phyloP scores from a whole-genome alignment of 2,888 invertebrate species.

The Melolontha melolontha region DNA sequence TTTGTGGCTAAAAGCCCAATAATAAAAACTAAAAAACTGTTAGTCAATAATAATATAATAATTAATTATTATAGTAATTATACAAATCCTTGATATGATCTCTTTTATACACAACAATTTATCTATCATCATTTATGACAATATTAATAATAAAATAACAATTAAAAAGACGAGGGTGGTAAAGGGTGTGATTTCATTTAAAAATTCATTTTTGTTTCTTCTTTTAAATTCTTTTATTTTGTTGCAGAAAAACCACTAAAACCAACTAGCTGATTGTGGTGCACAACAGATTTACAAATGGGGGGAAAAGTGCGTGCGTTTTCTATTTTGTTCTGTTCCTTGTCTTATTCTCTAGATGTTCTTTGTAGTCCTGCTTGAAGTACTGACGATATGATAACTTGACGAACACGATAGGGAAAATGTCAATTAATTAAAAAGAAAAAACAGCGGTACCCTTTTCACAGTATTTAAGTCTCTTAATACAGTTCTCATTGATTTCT shows the following conservation, averaged over 20 bases:
- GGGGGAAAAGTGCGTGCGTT: conserved; percentile 54
- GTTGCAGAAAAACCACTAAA: conserved; percentile 43
- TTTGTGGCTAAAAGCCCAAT: conserved; percentile 58
- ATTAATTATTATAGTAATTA: conserved; percentile 56
- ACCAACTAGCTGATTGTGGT: conserved; percentile 45
- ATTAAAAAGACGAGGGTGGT: conserved; percentile 47
- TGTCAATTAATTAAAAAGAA: no score
- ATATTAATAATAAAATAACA: conserved; percentile 61
- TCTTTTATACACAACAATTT: conserved; percentile 64
- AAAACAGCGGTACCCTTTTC: neutral
- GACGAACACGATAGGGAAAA: no score
- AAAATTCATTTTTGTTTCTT: neutral
- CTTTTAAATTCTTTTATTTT: neutral
- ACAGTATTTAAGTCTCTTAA: neutral
- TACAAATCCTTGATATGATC: conserved; percentile 65
- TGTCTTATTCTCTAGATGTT: conserved; percentile 12
- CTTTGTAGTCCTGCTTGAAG: conserved; percentile 6
- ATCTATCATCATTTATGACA: conserved; percentile 54
- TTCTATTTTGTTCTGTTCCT: conserved; percentile 43
- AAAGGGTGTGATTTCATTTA: neutral
- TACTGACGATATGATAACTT: neutral
- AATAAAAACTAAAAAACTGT: conserved; percentile 52
- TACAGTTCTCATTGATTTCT: neutral
- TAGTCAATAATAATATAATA: conserved; percentile 54
- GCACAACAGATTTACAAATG: conserved; percentile 57